These are phyloP conservation scores for Hiodon tergisus DNA, from an alignment of 2,113 vertebrate species.

Conservation along the genomic window DNA sequence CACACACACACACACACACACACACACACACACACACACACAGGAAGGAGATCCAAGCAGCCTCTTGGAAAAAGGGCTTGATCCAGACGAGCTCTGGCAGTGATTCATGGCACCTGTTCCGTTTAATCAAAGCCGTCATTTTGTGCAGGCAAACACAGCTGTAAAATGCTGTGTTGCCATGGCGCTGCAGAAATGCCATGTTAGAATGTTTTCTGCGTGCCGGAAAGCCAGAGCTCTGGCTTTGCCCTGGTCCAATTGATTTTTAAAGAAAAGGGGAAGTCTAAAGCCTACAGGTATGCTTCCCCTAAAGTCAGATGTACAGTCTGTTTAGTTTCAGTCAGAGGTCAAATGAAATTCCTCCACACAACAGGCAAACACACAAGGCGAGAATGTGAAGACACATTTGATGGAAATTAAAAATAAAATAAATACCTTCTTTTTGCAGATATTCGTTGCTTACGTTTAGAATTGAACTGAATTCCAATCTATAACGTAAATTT, in stretches of 20 bases:
- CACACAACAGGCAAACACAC: too few relatives aligned
- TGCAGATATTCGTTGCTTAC: too few relatives aligned
- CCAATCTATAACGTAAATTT: too few relatives aligned
- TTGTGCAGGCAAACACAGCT: background rate
- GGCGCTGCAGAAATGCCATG: background rate
- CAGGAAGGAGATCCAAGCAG: background rate
- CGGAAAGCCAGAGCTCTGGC: background rate
- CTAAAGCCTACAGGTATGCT: background rate
- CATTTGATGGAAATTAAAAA: too few relatives aligned
- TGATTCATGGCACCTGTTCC: background rate
- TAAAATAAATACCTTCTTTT: too few relatives aligned
- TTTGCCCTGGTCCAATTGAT: background rate
- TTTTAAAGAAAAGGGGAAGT: background rate
- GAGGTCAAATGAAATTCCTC: too few relatives aligned
- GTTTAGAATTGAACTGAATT: too few relatives aligned
- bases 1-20: background rate
- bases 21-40: background rate
- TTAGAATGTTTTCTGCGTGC: background rate
- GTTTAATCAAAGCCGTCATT: background rate
- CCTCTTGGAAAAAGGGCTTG: background rate
- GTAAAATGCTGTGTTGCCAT: slow-evolving; percentile 7
- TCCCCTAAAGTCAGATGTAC: background rate
- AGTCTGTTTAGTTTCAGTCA: background rate
- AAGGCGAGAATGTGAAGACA: too few relatives aligned
- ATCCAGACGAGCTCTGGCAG: too few relatives aligned